These are phyloP conservation scores for Pseudochromis fuscus DNA, from an alignment of 2,797 vertebrate genomes.

Conservation along the genomic window DNA sequence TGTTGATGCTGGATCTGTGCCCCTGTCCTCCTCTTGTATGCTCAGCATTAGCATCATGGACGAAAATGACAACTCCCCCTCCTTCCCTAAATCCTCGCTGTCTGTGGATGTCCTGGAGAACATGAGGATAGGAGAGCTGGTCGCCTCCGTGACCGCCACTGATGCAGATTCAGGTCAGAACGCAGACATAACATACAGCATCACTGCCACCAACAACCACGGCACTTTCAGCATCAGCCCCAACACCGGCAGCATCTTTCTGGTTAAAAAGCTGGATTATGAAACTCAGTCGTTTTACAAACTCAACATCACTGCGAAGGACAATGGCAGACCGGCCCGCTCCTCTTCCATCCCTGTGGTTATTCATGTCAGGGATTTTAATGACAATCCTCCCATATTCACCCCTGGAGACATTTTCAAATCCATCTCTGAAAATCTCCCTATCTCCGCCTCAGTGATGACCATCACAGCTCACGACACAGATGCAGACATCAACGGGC, in stretches of 20 bases:
- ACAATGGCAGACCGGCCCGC: constrained; percentile 91
- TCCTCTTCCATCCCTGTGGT: constrained; percentile 94
- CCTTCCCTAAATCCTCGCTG: constrained; percentile 91
- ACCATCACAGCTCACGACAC: constrained; percentile 93
- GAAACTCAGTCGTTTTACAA: constrained; percentile 96
- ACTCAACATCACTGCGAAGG: constrained; percentile 95
- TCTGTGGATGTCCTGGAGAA: constrained; percentile 95
- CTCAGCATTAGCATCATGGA: constrained; percentile 93
- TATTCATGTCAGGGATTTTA: constrained; percentile 96
- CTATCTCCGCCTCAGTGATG: constrained; percentile 91
- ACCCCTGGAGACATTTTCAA: constrained; percentile 95
- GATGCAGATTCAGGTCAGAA: constrained; percentile 95
- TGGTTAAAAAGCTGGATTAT: constrained; percentile 95
- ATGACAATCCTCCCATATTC: constrained; percentile 96
- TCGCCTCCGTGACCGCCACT: constrained; percentile 94
- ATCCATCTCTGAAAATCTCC: constrained; percentile 95
- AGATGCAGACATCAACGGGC: constrained; percentile 95
- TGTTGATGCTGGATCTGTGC: constrained; percentile 87
- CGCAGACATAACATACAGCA: constrained; percentile 94
- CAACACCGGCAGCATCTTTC: constrained; percentile 96
- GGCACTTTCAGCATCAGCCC: constrained; percentile 97
- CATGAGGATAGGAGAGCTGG: constrained; percentile 96
- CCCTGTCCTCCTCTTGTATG: constrained; percentile 93
- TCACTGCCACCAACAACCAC: constrained; percentile 93
- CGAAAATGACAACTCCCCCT: constrained; percentile 96